These are phyloP conservation scores for Bathynomus jamesi DNA, from an alignment of 1,140 invertebrate species.

Conservation along the genomic window DNA sequence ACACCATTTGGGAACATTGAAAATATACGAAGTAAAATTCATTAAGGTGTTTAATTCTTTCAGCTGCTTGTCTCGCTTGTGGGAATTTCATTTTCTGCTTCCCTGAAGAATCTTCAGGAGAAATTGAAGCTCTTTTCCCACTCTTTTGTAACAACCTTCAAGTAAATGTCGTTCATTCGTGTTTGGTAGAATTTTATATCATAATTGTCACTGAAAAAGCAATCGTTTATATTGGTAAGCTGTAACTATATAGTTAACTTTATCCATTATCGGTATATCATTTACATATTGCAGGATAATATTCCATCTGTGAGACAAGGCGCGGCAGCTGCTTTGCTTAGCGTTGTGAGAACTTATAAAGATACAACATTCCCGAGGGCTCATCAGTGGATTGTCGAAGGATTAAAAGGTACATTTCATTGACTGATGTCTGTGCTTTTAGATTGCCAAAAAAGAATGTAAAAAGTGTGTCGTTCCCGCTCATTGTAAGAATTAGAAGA, in stretches of 20 bases:
- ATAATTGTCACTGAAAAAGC: no score
- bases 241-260: no score
- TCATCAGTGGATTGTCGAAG: constrained; percentile 31
- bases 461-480: no score
- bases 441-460: no score
- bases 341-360: constrained; percentile 49
- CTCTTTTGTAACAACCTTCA: constrained; percentile 50
- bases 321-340: constrained; percentile 48
- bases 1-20: no score
- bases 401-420: constrained; percentile 17
- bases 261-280: no score
- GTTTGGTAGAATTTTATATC: constrained; percentile 48
- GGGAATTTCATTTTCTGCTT: constrained; percentile 51
- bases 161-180: not conserved
- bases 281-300: constrained; percentile 43
- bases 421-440: no score
- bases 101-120: constrained; percentile 46
- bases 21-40: no score
- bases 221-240: no score
- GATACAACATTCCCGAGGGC: constrained; percentile 39
- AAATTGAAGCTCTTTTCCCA: constrained; percentile 46
- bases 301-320: constrained; percentile 53
- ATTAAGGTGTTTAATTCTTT: no score
- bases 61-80: constrained; percentile 54
- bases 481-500: no score